Percentiles rank a stretch among this genome's conserved stretches.
phyloP scores from a whole-genome alignment of 2,113 vertebrate genomes.

The Meriones unguiculatus region DNA sequence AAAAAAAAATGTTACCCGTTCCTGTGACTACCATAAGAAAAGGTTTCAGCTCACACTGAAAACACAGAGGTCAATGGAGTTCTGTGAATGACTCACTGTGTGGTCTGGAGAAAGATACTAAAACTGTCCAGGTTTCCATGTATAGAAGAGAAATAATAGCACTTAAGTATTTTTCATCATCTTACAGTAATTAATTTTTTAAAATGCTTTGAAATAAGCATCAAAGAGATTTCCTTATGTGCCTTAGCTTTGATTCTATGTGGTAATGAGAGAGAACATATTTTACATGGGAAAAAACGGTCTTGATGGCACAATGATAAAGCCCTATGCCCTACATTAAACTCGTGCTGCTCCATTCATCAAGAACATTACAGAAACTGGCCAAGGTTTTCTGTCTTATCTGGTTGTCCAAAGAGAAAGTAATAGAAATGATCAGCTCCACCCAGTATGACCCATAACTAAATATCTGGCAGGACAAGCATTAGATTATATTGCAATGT shows the following conservation, averaged over 20 bases:
- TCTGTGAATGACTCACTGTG: conserved; percentile 66
- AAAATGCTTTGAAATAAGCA: conserved; percentile 79
- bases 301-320: conserved; percentile 33
- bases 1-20: conserved; percentile 30
- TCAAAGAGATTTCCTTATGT: conserved; percentile 71
- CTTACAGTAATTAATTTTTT: conserved; percentile 71
- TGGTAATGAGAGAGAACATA: conserved; percentile 66
- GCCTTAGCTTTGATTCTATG: conserved; percentile 71
- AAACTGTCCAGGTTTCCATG: conserved; percentile 18
- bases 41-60: conserved; percentile 32
- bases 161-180: conserved; percentile 68
- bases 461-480: neutral
- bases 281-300: conserved; percentile 37
- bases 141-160: conserved; percentile 67
- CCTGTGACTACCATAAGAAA: conserved; percentile 23
- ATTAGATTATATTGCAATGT: neutral
- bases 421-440: neutral
- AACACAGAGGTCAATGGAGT: conserved; percentile 14
- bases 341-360: neutral
- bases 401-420: neutral
- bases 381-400: neutral
- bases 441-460: neutral
- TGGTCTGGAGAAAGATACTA: conserved; percentile 71
- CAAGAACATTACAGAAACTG: neutral
- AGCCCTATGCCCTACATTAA: neutral